phyloP scores from a whole-genome alignment of 2,888 invertebrate species.

The Ctena decussata region DNA sequence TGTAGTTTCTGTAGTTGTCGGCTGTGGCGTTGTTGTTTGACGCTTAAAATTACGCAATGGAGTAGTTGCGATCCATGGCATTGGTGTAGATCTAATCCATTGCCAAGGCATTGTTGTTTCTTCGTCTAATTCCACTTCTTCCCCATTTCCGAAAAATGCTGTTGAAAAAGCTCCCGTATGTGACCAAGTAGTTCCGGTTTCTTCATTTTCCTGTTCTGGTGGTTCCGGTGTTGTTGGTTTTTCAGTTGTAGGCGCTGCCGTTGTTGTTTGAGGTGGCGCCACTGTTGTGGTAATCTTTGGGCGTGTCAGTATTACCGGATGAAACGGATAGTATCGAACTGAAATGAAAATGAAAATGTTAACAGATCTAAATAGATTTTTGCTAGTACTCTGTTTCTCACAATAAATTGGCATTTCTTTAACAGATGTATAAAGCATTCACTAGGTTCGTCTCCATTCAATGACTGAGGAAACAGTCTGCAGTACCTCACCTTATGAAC shows the following conservation, averaged over 20 bases:
- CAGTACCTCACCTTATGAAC: no score
- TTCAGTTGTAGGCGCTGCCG: neutral
- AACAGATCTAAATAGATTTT: no score
- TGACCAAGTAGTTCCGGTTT: neutral
- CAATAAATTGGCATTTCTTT: no score
- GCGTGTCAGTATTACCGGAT: neutral
- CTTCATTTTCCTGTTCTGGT: neutral
- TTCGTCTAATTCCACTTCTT: neutral
- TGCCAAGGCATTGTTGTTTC: neutral
- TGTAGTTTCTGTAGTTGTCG: neutral
- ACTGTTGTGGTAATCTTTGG: neutral
- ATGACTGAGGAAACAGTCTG: no score
- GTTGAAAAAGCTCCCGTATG: neutral
- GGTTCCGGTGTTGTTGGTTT: constrained; percentile 3
- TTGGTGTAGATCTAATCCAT: no score
- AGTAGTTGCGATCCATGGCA: no score
- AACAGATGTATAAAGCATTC: no score
- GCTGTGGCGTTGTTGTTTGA: neutral
- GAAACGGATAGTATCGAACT: neutral
- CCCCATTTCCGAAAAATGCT: neutral
- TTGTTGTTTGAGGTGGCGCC: neutral
- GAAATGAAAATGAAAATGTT: neutral
- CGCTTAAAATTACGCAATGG: neutral
- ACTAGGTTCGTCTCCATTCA: no score
- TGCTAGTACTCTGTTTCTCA: no score